phyloP scores from a whole-genome alignment of 2,797 vertebrate genomes.

The Brotula barbata region DNA sequence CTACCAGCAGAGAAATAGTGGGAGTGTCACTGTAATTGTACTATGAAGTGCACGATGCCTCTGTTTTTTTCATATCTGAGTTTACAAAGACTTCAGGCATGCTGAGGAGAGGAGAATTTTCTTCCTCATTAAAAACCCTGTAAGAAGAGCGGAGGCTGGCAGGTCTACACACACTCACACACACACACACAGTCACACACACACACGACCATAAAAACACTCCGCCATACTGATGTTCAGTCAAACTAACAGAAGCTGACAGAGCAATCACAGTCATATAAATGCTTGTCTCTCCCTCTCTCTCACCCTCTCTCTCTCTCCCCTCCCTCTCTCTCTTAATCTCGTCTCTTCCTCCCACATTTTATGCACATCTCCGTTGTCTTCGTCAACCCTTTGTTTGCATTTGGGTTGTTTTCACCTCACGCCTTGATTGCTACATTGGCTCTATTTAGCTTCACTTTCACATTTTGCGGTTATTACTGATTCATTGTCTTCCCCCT shows the following conservation, averaged over 20 bases:
- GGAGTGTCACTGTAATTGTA: slow-evolving; percentile 45
- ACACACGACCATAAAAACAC: slow-evolving; percentile 27
- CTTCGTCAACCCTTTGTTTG: not conserved
- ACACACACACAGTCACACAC: slow-evolving; percentile 6
- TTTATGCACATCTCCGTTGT: slow-evolving; percentile 13
- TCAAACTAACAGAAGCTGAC: slow-evolving; percentile 46
- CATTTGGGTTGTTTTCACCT: too few species aligned
- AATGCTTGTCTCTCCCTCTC: slow-evolving; percentile 17
- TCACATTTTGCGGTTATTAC: too few species aligned
- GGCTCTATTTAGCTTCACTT: too few species aligned
- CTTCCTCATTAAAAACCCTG: slow-evolving; percentile 60
- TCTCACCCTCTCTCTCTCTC: slow-evolving; percentile 29
- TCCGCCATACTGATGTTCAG: slow-evolving; percentile 13
- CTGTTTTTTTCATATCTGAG: slow-evolving; percentile 39
- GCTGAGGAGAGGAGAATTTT: slow-evolving; percentile 50
- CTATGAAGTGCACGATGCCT: slow-evolving; percentile 24
- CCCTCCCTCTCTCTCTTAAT: slow-evolving; percentile 6
- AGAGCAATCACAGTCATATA: slow-evolving; percentile 48
- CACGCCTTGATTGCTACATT: too few species aligned
- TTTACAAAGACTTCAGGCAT: slow-evolving; percentile 49
- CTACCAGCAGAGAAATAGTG: slow-evolving; percentile 2
- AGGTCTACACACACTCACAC: slow-evolving; percentile 15
- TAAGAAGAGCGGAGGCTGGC: slow-evolving; percentile 25
- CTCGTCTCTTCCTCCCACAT: not conserved
- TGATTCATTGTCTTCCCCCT: too few species aligned